Base-by-base conservation (phyloP, 2,113 vertebrate species). In the Aegotheles bennettii region DNA sequence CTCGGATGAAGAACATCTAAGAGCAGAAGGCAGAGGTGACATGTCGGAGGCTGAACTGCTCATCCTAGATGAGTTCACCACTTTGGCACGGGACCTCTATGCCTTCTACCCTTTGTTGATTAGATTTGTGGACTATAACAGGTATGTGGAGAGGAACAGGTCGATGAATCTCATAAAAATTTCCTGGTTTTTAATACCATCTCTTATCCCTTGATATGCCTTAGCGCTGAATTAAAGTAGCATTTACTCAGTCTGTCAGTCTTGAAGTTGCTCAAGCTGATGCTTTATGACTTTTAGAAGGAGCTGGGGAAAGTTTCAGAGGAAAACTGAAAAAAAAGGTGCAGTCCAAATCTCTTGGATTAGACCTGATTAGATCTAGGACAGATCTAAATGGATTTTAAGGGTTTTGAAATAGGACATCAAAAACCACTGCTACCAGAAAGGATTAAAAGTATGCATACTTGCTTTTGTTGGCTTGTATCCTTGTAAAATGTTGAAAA, bases 21-120 rank as follows among this genome's bases (percentile, higher is more conserved):
- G 99, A 96, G 98, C 98, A 0, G 99, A 99, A 97, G 99, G 98
- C 54, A 98, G 99, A 76, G 99, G 99, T 6, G 99, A 99, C 96
- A 99, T 99, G 99, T 99, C 99, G 1, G 99, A 99, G 97, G 98
- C 99, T 0, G 99, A 99, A 95, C 98, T 99, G 38, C 99, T 99
- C 79, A 99, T 99, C 94, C 98, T 99, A 95, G 99, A 99, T 92
- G 99, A 99, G 91, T 99, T 99, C 96, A 99, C 99, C 75, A 96
- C 99, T 19, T 97, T 99, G 95, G 98, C 99, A 96, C 98, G 99
- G 95, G 99, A 99, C 93, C 98, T 99, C 83, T 99, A 99, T 50
- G 99, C 99, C 97, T 99, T 99, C 98, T 99, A 99, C 96, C 99
- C 99, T 10, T 98, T 99, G 79, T 97, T 99, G 94, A 99, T 99